phyloP scores from a whole-genome alignment of 2,888 invertebrate genomes.

The Anodontia alba region DNA sequence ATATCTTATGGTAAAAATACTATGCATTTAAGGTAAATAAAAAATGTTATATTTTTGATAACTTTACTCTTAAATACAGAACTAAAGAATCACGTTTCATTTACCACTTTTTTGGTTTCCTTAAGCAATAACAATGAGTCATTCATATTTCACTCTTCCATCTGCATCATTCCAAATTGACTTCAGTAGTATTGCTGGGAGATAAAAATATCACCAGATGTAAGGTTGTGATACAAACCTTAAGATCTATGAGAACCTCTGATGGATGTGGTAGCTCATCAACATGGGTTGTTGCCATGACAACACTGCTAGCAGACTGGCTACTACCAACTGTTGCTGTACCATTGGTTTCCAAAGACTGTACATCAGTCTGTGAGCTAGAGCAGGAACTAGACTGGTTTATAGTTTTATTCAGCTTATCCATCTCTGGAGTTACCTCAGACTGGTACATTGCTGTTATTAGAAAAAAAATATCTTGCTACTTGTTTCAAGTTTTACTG shows the following conservation, averaged over 20 bases:
- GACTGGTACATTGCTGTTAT: constrained; percentile 69
- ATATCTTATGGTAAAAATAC: no score
- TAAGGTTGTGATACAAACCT: constrained; percentile 45
- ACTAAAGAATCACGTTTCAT: no score
- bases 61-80: no score
- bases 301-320: constrained; percentile 33
- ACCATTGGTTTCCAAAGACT: not conserved
- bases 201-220: no score
- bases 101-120: no score
- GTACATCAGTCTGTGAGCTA: constrained; percentile 18
- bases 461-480: not conserved
- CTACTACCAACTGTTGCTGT: not conserved
- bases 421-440: constrained; percentile 64
- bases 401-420: constrained; percentile 53
- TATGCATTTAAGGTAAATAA: no score
- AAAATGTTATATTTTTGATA: no score
- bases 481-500: no score
- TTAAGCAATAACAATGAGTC: no score
- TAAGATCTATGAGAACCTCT: constrained; percentile 66
- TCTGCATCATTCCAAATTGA: no score
- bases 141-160: no score
- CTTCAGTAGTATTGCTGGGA: no score
- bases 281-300: constrained; percentile 55
- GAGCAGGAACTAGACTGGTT: constrained; percentile 15
- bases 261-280: constrained; percentile 59